phyloP scores from a whole-genome alignment of 2,113 vertebrate genomes.

The Sturnus vulgaris region DNA sequence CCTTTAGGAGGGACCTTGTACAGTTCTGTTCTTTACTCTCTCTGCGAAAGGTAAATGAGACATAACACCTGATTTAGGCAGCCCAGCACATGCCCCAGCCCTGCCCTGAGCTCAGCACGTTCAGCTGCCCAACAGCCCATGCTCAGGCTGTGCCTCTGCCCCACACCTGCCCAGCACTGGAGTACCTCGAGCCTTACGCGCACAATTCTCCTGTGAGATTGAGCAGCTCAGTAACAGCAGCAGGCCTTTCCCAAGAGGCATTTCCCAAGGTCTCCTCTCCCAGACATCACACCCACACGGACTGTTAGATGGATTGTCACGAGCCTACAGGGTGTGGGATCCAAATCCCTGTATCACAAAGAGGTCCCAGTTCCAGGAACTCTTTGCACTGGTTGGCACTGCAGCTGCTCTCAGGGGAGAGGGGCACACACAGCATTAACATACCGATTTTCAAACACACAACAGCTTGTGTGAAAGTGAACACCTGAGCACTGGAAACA shows the following conservation, averaged over 20 bases:
- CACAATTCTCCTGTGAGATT: background rate
- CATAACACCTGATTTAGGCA: rapidly evolving
- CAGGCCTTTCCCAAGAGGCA: background rate
- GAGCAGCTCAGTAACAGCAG: background rate
- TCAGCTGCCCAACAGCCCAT: background rate
- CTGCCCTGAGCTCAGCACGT: background rate
- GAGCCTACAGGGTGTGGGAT: background rate
- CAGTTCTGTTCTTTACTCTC: background rate
- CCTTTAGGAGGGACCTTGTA: background rate
- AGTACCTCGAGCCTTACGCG: background rate
- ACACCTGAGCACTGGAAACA: background rate
- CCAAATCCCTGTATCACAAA: background rate
- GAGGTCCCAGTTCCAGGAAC: background rate
- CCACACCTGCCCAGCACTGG: background rate
- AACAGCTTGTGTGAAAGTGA: background rate
- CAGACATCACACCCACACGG: rapidly evolving
- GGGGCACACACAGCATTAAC: background rate
- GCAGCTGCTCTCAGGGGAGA: background rate
- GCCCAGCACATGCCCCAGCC: background rate
- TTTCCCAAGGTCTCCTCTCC: background rate
- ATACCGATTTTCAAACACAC: background rate
- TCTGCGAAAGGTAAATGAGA: background rate
- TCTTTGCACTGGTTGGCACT: too few relatives aligned
- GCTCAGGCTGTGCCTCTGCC: background rate
- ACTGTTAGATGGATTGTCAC: background rate